A percentile compares a stretch with the other conserved stretches of the same genome.
Evolutionary conservation across 2,113 vertebrate species (phyloP).

Genomic region (Trematomus loennbergii): DNA sequence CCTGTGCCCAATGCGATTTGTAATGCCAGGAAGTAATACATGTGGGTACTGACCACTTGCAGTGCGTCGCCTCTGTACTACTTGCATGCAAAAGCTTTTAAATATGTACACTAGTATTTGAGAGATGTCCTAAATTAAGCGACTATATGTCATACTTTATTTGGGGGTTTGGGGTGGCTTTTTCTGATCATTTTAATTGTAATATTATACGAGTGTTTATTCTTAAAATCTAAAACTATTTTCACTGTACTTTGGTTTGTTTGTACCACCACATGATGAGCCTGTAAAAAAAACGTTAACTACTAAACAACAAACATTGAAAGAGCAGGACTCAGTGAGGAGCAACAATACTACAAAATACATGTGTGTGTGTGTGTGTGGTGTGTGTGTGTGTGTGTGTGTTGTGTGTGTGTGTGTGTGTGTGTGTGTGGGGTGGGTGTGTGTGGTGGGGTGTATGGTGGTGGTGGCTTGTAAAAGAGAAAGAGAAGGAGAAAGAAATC

Average conservation of each 20-base stretch:
- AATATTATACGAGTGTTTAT: too few species aligned
- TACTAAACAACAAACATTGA: constrained; percentile 2
- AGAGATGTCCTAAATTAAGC: constrained; percentile 12
- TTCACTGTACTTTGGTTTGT: neutral
- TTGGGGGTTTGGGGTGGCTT: neutral
- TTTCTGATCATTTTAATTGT: constrained; percentile 16
- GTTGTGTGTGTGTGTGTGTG: neutral
- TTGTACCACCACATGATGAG: neutral
- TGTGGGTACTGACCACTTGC: constrained; percentile 21
- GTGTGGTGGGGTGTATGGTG: neutral
- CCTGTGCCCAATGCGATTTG: constrained; percentile 57
- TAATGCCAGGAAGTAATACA: constrained; percentile 63
- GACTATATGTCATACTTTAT: neutral
- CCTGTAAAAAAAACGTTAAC: neutral
- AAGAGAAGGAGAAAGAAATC: constrained; percentile 20
- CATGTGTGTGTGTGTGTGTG: neutral
- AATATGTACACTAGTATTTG: constrained; percentile 1
- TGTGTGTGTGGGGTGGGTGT: constrained; percentile 4
- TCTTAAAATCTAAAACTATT: neutral
- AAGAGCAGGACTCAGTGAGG: neutral
- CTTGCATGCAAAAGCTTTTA: constrained; percentile 54
- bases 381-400: neutral
- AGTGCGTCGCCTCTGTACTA: constrained; percentile 32
- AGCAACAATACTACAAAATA: constrained; percentile 9
- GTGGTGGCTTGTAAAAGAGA: neutral